Evolutionary conservation across 2,797 vertebrate species (phyloP).

Genomic region (Anisognathus igniventris): DNA sequence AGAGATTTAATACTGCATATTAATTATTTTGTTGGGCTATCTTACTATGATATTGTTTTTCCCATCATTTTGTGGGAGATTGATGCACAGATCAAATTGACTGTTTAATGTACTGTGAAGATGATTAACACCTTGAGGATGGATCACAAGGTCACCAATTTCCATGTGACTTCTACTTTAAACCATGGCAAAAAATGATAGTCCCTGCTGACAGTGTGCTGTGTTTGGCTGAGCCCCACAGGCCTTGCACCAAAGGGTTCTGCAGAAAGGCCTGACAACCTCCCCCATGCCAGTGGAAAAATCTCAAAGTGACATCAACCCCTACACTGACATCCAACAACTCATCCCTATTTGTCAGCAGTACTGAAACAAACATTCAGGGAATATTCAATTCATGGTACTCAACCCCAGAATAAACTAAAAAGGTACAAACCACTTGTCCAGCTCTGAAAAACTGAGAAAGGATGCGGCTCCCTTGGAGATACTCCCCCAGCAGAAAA

Average conservation of each 20-base stretch:
- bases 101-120: conserved; percentile 12
- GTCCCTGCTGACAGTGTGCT: neutral
- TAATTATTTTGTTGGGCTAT: conserved; percentile 62
- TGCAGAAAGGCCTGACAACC: neutral
- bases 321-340: neutral
- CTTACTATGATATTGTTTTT: conserved; percentile 53
- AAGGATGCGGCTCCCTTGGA: neutral
- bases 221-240: neutral
- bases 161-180: neutral
- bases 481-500: neutral
- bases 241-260: neutral
- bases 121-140: conserved; percentile 40
- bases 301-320: neutral
- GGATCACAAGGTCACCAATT: neutral
- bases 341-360: neutral
- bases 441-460: neutral
- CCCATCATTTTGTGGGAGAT: conserved; percentile 37
- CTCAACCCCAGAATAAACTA: neutral
- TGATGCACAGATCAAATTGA: conserved; percentile 57
- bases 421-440: neutral
- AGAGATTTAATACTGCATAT: conserved; percentile 67
- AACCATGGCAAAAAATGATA: neutral
- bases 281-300: neutral
- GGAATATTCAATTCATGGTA: neutral
- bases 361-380: fast-evolving